A percentile compares a stretch with the other conserved stretches of the same genome.
Evolutionary conservation across 1,140 invertebrate genomes (phyloP).

Genomic region (Mya arenaria): DNA sequence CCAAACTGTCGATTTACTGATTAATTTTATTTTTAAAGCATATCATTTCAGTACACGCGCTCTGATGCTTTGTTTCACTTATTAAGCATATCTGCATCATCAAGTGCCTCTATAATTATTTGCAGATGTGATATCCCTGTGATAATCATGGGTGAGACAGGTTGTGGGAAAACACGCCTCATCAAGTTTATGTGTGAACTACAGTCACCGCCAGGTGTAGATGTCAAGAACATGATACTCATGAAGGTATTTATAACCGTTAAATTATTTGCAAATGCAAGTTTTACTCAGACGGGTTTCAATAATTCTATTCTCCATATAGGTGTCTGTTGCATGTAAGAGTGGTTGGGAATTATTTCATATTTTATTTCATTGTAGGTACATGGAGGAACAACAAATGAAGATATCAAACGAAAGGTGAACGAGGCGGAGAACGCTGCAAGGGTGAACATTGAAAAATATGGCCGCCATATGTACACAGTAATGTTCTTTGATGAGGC

Average conservation of each 20-base stretch:
- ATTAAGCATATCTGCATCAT: too few relatives aligned
- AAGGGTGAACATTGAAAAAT: conserved; percentile 51
- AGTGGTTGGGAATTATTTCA: not conserved
- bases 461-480: conserved; percentile 61
- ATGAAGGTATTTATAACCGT: conserved; percentile 56
- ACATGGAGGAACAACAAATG: conserved; percentile 75
- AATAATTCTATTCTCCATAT: conserved; percentile 71
- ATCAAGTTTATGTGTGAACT: conserved; percentile 76
- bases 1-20: not conserved
- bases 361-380: conserved; percentile 57
- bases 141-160: conserved; percentile 79
- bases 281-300: not conserved
- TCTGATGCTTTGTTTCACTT: not conserved
- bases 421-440: conserved; percentile 65
- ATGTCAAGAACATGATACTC: conserved; percentile 72
- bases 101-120: not conserved
- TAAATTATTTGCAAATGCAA: not conserved
- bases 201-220: conserved; percentile 61
- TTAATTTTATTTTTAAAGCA: not conserved
- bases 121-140: conserved; percentile 78
- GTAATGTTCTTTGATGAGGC: conserved; percentile 79
- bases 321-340: conserved; percentile 15
- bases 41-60: not conserved
- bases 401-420: conserved; percentile 69
- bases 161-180: conserved; percentile 77